phyloP scores from a whole-genome alignment of 1,140 invertebrate species.

The Drosophila pachea region DNA sequence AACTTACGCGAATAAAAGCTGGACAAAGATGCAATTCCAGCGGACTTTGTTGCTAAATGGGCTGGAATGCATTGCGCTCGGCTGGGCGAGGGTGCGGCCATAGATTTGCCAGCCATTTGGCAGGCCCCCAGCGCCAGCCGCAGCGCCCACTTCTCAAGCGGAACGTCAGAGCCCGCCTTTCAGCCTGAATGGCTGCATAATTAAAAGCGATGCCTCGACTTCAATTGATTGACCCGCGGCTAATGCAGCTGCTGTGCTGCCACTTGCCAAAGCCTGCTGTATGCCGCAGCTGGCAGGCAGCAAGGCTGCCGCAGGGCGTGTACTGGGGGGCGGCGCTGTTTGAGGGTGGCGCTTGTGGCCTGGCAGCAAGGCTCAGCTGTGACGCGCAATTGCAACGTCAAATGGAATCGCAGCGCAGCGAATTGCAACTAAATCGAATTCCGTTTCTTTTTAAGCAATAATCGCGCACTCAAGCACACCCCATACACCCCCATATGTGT shows the following conservation, averaged over 20 bases:
- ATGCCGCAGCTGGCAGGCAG: background rate
- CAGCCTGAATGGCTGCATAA: conserved; percentile 28
- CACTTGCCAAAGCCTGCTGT: background rate
- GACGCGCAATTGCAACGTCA: conserved; percentile 16
- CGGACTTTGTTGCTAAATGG: background rate
- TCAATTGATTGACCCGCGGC: conserved; percentile 41
- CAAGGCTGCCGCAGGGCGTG: background rate
- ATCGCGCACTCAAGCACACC: conserved; percentile 16
- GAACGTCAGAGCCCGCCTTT: background rate
- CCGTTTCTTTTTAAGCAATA: conserved; percentile 60
- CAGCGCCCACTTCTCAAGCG: background rate
- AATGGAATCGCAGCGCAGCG: conserved; percentile 46
- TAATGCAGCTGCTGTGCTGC: conserved; percentile 24
- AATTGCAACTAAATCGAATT: conserved; percentile 52
- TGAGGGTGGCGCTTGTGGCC: background rate
- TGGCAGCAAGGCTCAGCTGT: conserved; percentile 9
- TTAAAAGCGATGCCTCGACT: conserved; percentile 35
- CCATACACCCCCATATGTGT: conserved; percentile 1
- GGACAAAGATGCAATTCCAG: background rate
- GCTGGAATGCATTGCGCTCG: background rate
- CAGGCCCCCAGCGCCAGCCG: background rate
- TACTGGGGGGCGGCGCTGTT: background rate
- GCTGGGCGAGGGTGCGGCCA: background rate
- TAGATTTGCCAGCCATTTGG: background rate
- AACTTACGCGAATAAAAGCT: background rate